Conservation (phyloP, 30 jellyfish, hydroid and myxozoan species). For the Turritopsis rubra region DNA sequence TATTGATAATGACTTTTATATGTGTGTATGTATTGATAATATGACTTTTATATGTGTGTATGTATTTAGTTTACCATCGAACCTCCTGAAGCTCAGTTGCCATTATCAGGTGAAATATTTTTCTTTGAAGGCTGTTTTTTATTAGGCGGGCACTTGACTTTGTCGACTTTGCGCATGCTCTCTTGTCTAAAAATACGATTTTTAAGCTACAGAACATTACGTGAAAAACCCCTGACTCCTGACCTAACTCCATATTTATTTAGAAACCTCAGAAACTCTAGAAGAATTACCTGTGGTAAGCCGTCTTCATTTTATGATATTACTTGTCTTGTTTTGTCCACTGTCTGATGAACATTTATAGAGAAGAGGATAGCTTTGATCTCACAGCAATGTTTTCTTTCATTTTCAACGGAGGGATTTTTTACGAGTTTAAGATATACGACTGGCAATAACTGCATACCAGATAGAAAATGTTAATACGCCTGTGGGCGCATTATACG, state of each 20-base stretch:
- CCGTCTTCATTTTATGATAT: background rate
- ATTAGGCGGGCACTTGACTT: background rate
- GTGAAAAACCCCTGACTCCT: background rate
- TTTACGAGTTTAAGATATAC: background rate
- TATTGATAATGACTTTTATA: no score
- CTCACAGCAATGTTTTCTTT: background rate
- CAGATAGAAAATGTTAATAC: no score
- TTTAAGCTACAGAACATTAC: background rate
- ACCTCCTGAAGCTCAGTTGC: conserved; percentile 22
- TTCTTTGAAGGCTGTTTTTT: background rate
- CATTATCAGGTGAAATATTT: background rate
- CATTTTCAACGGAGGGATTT: no score
- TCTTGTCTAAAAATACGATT: background rate
- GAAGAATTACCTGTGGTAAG: conserved; percentile 87
- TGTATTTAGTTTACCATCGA: conserved; percentile 32
- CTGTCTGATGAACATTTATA: background rate
- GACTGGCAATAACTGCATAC: no score
- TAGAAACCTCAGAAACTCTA: conserved; percentile 47
- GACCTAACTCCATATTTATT: background rate
- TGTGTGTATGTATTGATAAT: no score
- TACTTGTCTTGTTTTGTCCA: no score
- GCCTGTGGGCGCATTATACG: no score
- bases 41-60: no score
- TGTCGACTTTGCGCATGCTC: no score
- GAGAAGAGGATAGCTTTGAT: no score